These are phyloP conservation scores for Hemibates koningsi DNA, from an alignment of 2,113 vertebrate species.

Conservation along the genomic window DNA sequence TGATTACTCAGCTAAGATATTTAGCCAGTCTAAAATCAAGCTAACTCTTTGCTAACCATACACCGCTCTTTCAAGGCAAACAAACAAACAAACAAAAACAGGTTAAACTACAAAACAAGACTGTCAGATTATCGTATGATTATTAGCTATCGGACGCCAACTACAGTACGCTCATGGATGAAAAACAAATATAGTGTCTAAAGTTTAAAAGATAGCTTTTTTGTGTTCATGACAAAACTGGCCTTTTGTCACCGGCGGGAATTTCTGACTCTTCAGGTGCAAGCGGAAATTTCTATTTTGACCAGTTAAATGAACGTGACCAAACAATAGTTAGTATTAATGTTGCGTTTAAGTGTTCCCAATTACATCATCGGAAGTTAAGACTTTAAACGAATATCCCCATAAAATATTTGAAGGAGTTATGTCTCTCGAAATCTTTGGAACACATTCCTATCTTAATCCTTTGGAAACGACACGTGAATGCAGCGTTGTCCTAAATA, in stretches of 20 bases:
- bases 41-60: background rate
- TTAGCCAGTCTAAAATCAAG: background rate
- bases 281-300: background rate
- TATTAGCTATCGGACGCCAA: background rate
- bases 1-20: background rate
- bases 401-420: background rate
- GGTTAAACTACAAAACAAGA: background rate
- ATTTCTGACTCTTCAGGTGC: background rate
- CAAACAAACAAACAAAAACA: background rate
- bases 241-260: slow-evolving; percentile 13
- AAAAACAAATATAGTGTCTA: background rate
- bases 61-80: background rate
- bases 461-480: background rate
- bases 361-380: background rate
- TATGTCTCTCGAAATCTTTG: background rate
- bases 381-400: background rate
- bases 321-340: background rate
- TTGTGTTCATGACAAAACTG: background rate
- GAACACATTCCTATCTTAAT: background rate
- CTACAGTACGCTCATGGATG: rapidly evolving
- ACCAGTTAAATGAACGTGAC: background rate
- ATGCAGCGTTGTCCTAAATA: background rate
- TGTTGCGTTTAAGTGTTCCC: background rate
- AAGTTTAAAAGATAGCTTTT: background rate
- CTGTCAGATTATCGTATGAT: rapidly evolving